Evolutionary conservation across 2,113 vertebrate species (phyloP).

Genomic region (Pseudorasbora parva): DNA sequence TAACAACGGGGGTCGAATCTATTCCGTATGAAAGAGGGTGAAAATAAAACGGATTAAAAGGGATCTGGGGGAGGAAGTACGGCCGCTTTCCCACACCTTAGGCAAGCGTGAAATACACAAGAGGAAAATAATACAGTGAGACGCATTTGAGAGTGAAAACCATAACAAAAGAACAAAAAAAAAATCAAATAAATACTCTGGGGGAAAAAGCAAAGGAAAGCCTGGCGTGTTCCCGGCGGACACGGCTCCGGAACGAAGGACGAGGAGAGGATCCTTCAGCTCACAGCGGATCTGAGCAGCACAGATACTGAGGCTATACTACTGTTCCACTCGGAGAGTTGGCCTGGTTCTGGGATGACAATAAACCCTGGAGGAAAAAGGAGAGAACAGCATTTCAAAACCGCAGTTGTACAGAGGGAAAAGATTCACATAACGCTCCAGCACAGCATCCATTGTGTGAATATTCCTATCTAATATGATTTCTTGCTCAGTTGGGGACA

Average conservation of each 20-base stretch:
- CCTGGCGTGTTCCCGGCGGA: constrained; percentile 53
- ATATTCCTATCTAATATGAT: no score
- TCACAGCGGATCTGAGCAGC: no score
- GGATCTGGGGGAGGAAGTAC: constrained; percentile 68
- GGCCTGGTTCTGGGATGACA: constrained; percentile 94
- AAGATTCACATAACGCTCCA: neutral
- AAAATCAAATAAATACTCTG: constrained; percentile 29
- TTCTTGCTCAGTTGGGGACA: no score
- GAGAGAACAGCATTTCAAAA: neutral
- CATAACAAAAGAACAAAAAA: neutral
- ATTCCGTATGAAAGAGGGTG: constrained; percentile 64
- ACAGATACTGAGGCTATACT: constrained; percentile 88
- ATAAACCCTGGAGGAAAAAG: constrained; percentile 85
- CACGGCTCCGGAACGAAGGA: constrained; percentile 47
- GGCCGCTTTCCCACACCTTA: neutral
- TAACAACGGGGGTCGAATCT: constrained; percentile 74
- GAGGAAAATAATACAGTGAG: constrained; percentile 47
- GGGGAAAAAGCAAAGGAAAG: constrained; percentile 58
- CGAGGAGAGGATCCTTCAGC: no score
- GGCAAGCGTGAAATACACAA: constrained; percentile 30
- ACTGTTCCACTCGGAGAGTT: constrained; percentile 94
- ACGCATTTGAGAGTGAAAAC: constrained; percentile 3
- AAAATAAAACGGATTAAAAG: constrained; percentile 65
- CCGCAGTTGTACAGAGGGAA: neutral
- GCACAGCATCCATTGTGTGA: no score